Percentiles rank a stretch among this genome's conserved stretches.
Conservation (phyloP, 2,113 vertebrate genomes). For the Rhynchomys soricoides region DNA sequence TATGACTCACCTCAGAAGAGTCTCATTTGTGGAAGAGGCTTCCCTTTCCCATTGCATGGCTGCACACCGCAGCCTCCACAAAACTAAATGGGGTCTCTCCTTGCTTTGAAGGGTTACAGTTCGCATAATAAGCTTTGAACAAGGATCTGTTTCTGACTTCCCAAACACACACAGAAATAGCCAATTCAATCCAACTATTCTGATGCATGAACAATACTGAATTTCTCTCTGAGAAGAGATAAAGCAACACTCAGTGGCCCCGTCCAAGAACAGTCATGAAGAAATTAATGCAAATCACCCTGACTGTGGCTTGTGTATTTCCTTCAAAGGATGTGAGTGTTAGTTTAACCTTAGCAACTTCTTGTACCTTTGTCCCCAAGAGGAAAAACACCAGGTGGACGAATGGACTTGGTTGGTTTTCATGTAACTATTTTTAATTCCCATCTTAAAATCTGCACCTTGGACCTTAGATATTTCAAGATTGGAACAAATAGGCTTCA, state of each 20-base stretch:
- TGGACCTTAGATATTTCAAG: slow-evolving; percentile 35
- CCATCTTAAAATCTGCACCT: slow-evolving; percentile 37
- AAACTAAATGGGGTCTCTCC: neutral
- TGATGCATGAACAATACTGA: neutral
- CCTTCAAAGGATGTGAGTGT: slow-evolving; percentile 67
- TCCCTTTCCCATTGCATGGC: neutral
- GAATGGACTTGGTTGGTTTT: neutral
- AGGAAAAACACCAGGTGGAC: neutral
- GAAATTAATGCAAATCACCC: slow-evolving; percentile 41
- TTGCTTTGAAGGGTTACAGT: neutral
- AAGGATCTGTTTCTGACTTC: slow-evolving; percentile 2
- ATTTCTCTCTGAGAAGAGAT: neutral
- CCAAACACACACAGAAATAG: neutral
- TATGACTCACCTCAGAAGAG: neutral
- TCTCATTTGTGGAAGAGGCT: neutral
- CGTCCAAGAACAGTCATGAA: neutral
- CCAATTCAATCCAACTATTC: neutral
- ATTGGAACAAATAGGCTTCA: neutral
- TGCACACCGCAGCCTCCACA: neutral
- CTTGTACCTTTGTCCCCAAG: slow-evolving; percentile 54
- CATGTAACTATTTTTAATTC: neutral
- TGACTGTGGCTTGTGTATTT: neutral
- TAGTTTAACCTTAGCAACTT: slow-evolving; percentile 62
- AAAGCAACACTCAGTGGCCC: neutral
- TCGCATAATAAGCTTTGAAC: neutral